phyloP scores from a whole-genome alignment of 2,888 invertebrate species.

The Conchocele bisecta region DNA sequence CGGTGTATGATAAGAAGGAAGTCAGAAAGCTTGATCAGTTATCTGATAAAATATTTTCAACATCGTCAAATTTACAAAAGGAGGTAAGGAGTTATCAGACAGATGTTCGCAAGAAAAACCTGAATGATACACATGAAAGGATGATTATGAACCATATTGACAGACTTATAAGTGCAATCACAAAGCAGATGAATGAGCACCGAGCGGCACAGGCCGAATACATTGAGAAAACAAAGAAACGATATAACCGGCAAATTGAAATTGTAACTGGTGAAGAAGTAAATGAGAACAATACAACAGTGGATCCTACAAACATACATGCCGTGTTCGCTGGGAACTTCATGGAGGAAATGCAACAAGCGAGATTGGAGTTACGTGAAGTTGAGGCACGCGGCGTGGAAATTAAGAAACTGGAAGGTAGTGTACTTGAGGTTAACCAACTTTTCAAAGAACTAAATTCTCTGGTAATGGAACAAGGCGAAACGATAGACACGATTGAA shows the following conservation, averaged over 20 bases:
- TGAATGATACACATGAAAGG: conserved; percentile 44
- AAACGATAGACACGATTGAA: conserved; percentile 72
- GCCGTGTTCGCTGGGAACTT: conserved; percentile 71
- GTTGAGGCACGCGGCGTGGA: conserved; percentile 69
- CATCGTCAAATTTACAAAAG: conserved; percentile 61
- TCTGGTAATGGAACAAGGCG: conserved; percentile 72
- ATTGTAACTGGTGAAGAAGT: conserved; percentile 52
- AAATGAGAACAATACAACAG: conserved; percentile 4
- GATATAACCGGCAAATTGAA: conserved; percentile 64
- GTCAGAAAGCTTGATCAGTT: conserved; percentile 63
- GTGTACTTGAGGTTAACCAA: conserved; percentile 71
- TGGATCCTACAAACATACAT: conserved; percentile 46
- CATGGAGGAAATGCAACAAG: conserved; percentile 68
- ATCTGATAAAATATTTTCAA: conserved; percentile 60
- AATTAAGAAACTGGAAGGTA: conserved; percentile 70
- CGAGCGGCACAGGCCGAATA: conserved; percentile 71
- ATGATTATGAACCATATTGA: conserved; percentile 56
- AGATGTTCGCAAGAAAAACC: conserved; percentile 25
- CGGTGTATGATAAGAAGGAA: conserved; percentile 61
- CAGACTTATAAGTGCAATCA: conserved; percentile 63
- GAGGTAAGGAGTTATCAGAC: conserved; percentile 53
- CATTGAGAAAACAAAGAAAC: conserved; percentile 69
- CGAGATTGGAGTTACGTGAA: conserved; percentile 65
- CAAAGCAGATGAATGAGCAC: conserved; percentile 65
- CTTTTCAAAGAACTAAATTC: conserved; percentile 73